Evolutionary conservation across 2,888 invertebrate genomes (phyloP), one percentile per base, ranked within the genome.

Genomic region (Mystacides longicornis): DNA sequence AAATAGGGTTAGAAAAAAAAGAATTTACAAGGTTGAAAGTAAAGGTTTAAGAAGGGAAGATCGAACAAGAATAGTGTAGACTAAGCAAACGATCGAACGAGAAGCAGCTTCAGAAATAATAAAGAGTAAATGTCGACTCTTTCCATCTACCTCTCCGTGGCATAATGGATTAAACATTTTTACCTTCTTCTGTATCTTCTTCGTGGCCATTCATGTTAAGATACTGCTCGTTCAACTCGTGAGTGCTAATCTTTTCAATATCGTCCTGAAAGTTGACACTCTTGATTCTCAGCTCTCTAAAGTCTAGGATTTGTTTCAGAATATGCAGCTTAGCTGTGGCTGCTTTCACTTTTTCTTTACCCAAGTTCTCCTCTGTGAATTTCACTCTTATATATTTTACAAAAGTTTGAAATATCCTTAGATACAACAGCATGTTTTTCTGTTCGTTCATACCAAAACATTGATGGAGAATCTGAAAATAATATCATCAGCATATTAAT

Each of bases 351-450:
- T 45, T 45, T 7, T 45, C 21, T 3, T 9, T 23, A 9, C 64
- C 60, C n/a, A 78, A 64, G 2, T 79, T 60, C 46, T 85, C 55
- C 74, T 76, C 46, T 73, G 70, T 14, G 51, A 57, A 59, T 54
- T 59, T 59, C 1, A 51, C 31, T 42, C 49, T 54, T 20, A 89
- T 71, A 62, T 83, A 81, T 2, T 74, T 69, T 1, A 86, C 69
- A 67, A 88, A 89, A 1, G 83, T 81, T 60, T 82, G 74, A 65
- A 89, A 89, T 2, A 89, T 82, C 68, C 81, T 81, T 46, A 90
- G 68, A 66, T 85, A 89, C 0, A 83, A 77, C 55, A 73, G 69
- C 0, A 81, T 69, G 65, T 84, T 79, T 16, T 71, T 72, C 61
- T 81, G 77, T 66, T 84, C 80, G 63, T 72, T 71, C 2, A 62